These are phyloP conservation scores for Ctenodactylus gundi DNA, from an alignment of 2,113 vertebrate genomes.

Conservation along the genomic window DNA sequence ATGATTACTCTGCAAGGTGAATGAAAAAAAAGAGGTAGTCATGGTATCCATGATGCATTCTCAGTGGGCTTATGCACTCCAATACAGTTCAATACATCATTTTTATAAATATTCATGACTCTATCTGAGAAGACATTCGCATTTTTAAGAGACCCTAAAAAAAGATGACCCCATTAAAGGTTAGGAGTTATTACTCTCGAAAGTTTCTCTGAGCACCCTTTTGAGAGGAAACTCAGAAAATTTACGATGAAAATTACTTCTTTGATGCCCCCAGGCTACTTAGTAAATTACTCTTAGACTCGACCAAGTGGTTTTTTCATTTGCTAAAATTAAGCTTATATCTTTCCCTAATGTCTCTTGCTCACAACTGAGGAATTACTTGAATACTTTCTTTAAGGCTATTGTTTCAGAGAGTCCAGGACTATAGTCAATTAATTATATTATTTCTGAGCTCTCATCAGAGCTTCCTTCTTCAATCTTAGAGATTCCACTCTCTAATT, in stretches of 20 bases:
- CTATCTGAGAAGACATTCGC: not conserved
- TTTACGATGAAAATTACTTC: conserved; percentile 41
- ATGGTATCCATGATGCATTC: not conserved
- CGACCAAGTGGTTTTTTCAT: not conserved
- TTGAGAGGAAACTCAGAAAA: not conserved
- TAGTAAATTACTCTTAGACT: conserved; percentile 39
- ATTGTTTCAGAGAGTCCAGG: not conserved
- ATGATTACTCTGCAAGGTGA: not conserved
- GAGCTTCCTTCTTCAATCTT: not conserved
- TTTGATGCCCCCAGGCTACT: conserved; percentile 18
- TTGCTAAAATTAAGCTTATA: conserved; percentile 20
- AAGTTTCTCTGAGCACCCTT: not conserved
- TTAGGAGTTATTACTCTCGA: not conserved
- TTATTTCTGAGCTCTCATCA: not conserved
- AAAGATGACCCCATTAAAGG: not conserved
- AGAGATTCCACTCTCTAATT: not conserved
- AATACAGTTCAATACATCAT: not conserved
- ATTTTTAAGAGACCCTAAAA: not conserved
- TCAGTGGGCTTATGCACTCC: not conserved
- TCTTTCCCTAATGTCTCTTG: not conserved
- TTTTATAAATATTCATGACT: not conserved
- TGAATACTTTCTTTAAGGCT: not conserved
- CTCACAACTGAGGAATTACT: not conserved
- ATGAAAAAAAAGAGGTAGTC: not conserved
- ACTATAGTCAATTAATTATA: not conserved